These are phyloP conservation scores for Sarotherodon lohbergeri DNA, from an alignment of 2,113 vertebrate genomes.

Conservation along the genomic window DNA sequence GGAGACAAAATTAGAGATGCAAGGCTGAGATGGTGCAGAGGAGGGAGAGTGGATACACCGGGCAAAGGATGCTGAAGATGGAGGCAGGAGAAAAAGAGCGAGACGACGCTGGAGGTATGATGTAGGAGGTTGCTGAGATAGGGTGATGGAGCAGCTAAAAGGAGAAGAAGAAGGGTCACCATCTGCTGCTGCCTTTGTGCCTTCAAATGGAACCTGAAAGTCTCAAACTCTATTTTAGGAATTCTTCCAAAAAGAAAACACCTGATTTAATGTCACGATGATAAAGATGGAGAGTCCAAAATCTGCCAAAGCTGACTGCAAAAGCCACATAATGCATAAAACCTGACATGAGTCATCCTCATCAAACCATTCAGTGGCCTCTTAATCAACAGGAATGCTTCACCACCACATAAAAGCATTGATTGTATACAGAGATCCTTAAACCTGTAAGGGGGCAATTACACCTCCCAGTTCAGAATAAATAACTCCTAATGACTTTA, in stretches of 20 bases:
- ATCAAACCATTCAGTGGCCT: not conserved
- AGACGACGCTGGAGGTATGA: accelerated
- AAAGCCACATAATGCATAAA: not conserved
- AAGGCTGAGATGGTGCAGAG: not conserved
- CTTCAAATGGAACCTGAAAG: not conserved
- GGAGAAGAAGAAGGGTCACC: not conserved
- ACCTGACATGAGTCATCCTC: not conserved
- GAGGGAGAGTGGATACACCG: not conserved
- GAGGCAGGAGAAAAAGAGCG: not conserved
- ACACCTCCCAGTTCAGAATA: not conserved
- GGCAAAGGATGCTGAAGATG: not conserved
- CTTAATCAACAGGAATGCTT: not conserved
- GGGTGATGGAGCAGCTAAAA: not conserved
- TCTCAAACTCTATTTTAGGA: not conserved
- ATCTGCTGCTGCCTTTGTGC: not conserved
- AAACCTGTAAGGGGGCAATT: not conserved
- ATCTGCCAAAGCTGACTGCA: not conserved
- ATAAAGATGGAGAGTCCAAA: not conserved
- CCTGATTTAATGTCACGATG: not conserved
- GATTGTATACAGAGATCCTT: not conserved
- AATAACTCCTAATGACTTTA: not conserved
- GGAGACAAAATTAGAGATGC: not conserved
- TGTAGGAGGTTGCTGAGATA: not conserved
- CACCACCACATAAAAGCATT: not conserved
- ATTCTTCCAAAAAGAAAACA: not conserved